Conservation (phyloP, 1,140 invertebrate genomes). For the Adoxophyes honmai region DNA sequence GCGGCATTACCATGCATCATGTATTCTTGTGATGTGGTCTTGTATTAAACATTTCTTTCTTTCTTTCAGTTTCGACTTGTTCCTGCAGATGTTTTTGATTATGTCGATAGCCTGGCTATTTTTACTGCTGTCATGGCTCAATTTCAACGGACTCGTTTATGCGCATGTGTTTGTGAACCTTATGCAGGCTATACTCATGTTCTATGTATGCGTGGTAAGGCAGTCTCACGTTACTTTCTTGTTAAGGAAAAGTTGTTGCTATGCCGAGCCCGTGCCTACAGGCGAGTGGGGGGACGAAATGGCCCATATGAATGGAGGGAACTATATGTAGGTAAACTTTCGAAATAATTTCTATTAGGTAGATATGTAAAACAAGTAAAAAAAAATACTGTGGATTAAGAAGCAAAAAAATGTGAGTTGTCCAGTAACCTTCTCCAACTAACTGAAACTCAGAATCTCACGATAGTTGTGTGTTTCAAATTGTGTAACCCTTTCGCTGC, state of each 20-base stretch:
- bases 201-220: conserved; percentile 86
- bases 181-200: conserved; percentile 83
- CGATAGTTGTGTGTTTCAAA: too few species aligned
- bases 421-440: too few species aligned
- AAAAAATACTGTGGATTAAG: too few species aligned
- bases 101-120: conserved; percentile 87
- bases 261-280: conserved; percentile 80
- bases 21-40: conserved; percentile 5
- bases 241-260: conserved; percentile 86
- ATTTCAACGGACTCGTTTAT: conserved; percentile 84
- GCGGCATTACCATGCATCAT: too few species aligned
- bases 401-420: too few species aligned
- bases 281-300: conserved; percentile 92
- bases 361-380: too few species aligned
- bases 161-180: conserved; percentile 85
- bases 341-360: too few species aligned
- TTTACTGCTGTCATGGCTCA: conserved; percentile 83
- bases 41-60: conserved; percentile 21
- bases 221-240: conserved; percentile 87
- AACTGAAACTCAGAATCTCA: too few species aligned
- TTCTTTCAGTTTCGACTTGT: conserved; percentile 86
- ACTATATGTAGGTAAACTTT: too few species aligned
- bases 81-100: conserved; percentile 83
- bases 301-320: conserved; percentile 87
- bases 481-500: too few species aligned